These are phyloP conservation scores for Macheiramphus alcinus DNA, from an alignment of 2,113 vertebrate genomes.

Conservation along the genomic window DNA sequence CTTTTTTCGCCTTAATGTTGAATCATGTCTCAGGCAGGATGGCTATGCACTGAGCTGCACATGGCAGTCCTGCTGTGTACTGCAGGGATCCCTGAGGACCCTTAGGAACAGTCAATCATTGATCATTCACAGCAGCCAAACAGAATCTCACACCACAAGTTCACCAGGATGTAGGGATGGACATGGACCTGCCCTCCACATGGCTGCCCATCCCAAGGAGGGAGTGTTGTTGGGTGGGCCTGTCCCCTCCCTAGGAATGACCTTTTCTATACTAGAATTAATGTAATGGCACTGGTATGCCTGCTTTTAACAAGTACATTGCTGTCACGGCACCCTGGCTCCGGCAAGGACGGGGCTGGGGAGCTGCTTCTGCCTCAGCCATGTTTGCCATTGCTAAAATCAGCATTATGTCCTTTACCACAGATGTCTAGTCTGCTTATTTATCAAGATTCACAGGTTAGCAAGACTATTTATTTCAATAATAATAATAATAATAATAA, in stretches of 20 bases:
- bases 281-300: too few relatives aligned
- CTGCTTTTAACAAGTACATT: background rate
- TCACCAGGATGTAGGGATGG: background rate
- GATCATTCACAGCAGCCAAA: background rate
- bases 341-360: rapidly evolving
- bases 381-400: background rate
- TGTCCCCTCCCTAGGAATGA: background rate
- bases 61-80: background rate
- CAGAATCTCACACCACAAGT: background rate
- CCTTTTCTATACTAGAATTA: background rate
- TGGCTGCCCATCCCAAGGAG: background rate
- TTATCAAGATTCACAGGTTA: background rate
- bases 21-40: background rate
- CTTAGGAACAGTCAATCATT: background rate
- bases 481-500: background rate
- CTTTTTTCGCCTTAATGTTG: background rate
- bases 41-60: background rate
- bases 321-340: background rate
- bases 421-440: background rate
- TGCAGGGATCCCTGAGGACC: background rate
- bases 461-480: background rate
- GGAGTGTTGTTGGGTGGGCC: background rate
- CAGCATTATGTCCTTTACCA: background rate
- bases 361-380: background rate
- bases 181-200: background rate